phyloP scores from a whole-genome alignment of 2,888 invertebrate species.

The Andrena fulva region DNA sequence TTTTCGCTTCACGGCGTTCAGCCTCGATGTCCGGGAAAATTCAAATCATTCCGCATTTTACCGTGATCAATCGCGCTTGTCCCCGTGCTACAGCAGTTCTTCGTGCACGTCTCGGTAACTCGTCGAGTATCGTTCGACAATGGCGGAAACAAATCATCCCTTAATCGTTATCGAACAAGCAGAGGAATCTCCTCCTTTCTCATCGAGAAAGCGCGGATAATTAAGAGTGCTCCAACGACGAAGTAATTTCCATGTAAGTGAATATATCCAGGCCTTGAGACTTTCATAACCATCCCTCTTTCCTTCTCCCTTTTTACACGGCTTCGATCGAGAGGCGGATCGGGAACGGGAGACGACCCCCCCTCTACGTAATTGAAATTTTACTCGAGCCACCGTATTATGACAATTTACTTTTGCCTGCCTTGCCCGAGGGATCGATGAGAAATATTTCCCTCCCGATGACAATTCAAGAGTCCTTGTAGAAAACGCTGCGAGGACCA shows the following conservation, averaged over 20 bases:
- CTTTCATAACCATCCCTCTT: not conserved
- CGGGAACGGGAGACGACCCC: not conserved
- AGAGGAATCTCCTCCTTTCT: not conserved
- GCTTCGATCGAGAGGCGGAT: not conserved
- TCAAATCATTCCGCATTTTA: no score
- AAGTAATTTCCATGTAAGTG: not conserved
- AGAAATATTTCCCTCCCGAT: not conserved
- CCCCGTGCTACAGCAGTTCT: no score
- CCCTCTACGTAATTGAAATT: constrained; percentile 9
- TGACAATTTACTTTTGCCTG: constrained; percentile 1
- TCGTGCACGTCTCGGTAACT: no score
- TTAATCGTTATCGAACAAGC: not conserved
- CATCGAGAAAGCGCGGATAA: not conserved
- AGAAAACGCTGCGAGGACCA: no score
- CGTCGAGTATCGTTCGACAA: not conserved
- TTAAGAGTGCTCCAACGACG: not conserved
- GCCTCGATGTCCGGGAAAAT: no score
- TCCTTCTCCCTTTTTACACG: not conserved
- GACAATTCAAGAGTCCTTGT: not conserved
- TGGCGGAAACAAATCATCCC: not conserved
- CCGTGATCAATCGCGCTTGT: no score
- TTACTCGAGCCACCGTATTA: not conserved
- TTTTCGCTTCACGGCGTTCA: no score
- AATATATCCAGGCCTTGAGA: not conserved
- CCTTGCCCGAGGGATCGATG: not conserved